Percentiles rank a stretch among this genome's conserved stretches.
Conservation (phyloP, 2,113 vertebrate species). For the Hydropotes inermis region DNA sequence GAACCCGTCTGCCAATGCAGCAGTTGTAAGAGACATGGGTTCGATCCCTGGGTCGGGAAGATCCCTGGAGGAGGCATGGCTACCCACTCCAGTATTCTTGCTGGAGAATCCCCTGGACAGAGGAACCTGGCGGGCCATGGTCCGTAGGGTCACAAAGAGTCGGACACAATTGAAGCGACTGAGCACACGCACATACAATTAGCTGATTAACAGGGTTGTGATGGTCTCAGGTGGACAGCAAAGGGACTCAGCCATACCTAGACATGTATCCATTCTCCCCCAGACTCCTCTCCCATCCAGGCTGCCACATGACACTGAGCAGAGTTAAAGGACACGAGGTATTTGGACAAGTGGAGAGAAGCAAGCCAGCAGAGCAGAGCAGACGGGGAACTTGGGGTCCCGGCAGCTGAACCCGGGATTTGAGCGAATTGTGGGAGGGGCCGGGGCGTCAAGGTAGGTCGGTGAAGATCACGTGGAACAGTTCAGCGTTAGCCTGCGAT, state of each 20-base stretch:
- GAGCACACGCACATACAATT: neutral
- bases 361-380: neutral
- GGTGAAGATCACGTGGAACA: neutral
- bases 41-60: neutral
- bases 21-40: neutral
- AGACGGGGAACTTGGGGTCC: rapidly evolving
- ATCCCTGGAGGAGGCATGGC: neutral
- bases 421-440: neutral
- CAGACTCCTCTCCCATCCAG: neutral
- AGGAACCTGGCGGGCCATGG: neutral
- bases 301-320: neutral
- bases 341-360: neutral
- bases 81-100: neutral
- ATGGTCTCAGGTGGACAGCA: neutral
- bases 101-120: neutral
- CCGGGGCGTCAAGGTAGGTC: rapidly evolving
- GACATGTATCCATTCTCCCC: neutral
- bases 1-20: neutral
- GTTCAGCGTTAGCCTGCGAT: neutral
- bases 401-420: rapidly evolving
- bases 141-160: neutral
- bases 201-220: neutral
- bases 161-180: neutral
- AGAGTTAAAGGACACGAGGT: neutral
- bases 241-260: neutral